Conservation (phyloP, 2,113 vertebrate genomes). For the Hassar affinis region DNA sequence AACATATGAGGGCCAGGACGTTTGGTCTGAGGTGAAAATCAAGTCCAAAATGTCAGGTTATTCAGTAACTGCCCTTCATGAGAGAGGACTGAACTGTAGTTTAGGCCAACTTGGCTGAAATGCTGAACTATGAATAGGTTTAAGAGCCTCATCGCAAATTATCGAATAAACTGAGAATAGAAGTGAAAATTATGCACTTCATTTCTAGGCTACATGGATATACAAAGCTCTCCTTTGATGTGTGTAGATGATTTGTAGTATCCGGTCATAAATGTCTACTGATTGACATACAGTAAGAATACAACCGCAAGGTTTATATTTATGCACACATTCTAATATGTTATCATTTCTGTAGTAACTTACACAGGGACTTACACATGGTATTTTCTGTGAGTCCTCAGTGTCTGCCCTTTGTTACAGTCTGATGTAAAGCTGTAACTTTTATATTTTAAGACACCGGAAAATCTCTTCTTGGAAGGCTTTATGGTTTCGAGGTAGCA, state of each 20-base stretch:
- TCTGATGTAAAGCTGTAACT: background rate
- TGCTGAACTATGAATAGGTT: background rate
- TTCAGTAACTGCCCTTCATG: conserved; percentile 33
- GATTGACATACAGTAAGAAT: conserved; percentile 18
- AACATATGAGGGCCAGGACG: background rate
- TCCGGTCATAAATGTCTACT: conserved; percentile 22
- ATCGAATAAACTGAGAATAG: conserved; percentile 16
- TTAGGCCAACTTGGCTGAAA: conserved; percentile 13
- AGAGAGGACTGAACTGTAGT: conserved; percentile 6
- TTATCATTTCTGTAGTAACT: background rate
- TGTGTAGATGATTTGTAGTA: conserved; percentile 31
- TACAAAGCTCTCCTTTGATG: conserved; percentile 16
- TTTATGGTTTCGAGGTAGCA: background rate
- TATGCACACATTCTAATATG: background rate
- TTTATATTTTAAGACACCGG: background rate
- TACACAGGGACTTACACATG: background rate
- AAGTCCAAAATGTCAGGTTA: conserved; percentile 29
- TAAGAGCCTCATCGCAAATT: conserved; percentile 4
- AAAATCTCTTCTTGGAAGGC: background rate
- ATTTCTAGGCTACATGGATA: conserved; percentile 10
- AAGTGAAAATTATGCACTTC: conserved; percentile 24
- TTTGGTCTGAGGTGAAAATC: conserved; percentile 32
- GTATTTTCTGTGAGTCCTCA: background rate
- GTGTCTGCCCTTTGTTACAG: background rate
- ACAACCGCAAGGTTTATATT: background rate